Conservation (phyloP, 2,113 vertebrate genomes). For the Siniperca chuatsi region DNA sequence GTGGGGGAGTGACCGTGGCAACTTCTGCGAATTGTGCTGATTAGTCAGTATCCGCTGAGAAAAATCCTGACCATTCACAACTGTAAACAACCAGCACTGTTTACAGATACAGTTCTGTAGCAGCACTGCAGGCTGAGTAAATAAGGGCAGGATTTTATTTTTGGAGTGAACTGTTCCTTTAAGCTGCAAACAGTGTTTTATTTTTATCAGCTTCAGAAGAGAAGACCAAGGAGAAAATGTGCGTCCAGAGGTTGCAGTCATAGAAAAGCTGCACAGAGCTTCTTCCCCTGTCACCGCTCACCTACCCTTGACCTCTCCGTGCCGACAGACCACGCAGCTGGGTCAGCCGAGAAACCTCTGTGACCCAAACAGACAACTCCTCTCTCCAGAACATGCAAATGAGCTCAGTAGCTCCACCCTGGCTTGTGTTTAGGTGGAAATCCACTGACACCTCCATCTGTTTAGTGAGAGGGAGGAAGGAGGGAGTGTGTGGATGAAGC, state of each 20-base stretch:
- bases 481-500: background rate
- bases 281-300: conserved; percentile 52
- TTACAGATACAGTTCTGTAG: background rate
- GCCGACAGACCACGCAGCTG: conserved; percentile 48
- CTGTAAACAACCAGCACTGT: background rate
- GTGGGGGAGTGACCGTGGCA: background rate
- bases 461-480: conserved; percentile 47
- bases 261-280: conserved; percentile 38
- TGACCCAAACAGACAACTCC: conserved; percentile 69
- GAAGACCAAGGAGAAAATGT: conserved; percentile 37
- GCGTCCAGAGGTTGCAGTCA: conserved; percentile 38
- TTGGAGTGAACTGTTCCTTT: background rate
- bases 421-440: conserved; percentile 59
- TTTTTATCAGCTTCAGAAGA: conserved; percentile 32
- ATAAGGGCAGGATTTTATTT: background rate
- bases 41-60: background rate
- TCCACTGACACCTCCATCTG: conserved; percentile 81
- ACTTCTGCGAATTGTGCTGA: background rate
- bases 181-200: conserved; percentile 29
- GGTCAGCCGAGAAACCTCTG: conserved; percentile 58
- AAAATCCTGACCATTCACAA: background rate
- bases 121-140: background rate
- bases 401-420: conserved; percentile 53
- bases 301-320: conserved; percentile 70
- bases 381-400: conserved; percentile 73